Evolutionary conservation across 2,113 vertebrate genomes (phyloP), one percentile per base, ranked within the genome.

Genomic region (Sinosuthora webbiana): DNA sequence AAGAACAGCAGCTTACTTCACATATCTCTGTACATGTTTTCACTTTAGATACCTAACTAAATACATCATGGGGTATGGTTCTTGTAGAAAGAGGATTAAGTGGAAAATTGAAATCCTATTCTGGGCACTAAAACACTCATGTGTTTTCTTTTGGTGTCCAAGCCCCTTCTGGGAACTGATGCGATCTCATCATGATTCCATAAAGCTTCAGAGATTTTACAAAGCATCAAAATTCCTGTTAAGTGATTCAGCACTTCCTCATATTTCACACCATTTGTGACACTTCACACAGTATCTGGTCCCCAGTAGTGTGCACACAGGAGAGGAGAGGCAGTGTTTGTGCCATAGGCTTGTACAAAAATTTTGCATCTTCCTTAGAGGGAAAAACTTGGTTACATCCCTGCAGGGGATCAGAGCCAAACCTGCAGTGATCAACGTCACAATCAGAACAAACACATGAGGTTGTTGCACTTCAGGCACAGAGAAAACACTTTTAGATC

Each of bases 41-140:
- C 59, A 83, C 47, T 93, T 86, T 67, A 89, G 56, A 74, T 44
- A 74, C 49, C 49, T 63, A 78, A 33, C 55, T 62, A 35, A 31
- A 89, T 60, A 93, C 89, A 91, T 79, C 30, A 47, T 39, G 24
- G 69, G 4, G 76, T 80, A 80, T 24, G 45, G 17, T n/a, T 62
- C 59, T 69, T 67, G 42, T 25, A 81, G 68, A 83, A 13, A 81
- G 68, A 77, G n/a, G 50, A 89, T 92, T 80, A 94, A 80, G 49
- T 69, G 41, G 37, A 75, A 97, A 93, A 93, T 56, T 83, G 73
- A 91, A 96, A 62, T 76, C n/a, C 53, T 35, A 18, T 39, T 85
- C 65, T 73, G 37, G 41, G 31, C 20, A 62, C 37, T 76, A 41
- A 76, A 75, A 59, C 69, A 90, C 44, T 87, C 28, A 50, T 0